These are phyloP conservation scores for Andrena bicolor DNA, from an alignment of 2,888 invertebrate genomes.

Conservation along the genomic window DNA sequence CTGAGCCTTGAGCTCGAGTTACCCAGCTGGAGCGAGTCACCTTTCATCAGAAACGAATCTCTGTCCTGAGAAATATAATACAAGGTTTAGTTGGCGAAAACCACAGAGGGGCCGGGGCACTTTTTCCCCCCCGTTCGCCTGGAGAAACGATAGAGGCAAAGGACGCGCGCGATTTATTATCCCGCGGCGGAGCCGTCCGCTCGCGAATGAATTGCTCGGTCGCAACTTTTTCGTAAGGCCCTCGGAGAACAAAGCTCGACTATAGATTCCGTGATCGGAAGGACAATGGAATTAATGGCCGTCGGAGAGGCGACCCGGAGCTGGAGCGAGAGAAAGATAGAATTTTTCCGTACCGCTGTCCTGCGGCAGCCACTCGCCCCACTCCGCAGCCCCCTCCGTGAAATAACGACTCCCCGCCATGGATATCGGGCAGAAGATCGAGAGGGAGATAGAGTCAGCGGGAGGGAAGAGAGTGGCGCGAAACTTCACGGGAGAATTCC, in stretches of 20 bases:
- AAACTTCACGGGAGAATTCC: conserved; percentile 64
- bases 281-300: conserved; percentile 74
- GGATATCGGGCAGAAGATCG: conserved; percentile 41
- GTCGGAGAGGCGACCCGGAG: conserved; percentile 41
- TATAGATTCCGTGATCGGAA: conserved; percentile 71
- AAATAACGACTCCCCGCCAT: conserved; percentile 59
- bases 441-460: neutral
- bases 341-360: conserved; percentile 64
- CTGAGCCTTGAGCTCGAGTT: neutral
- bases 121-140: conserved; percentile 31
- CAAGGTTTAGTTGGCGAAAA: conserved; percentile 11
- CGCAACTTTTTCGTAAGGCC: conserved; percentile 69
- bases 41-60: neutral
- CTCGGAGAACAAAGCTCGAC: conserved; percentile 70
- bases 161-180: conserved; percentile 63
- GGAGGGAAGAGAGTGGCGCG: conserved; percentile 14
- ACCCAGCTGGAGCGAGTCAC: neutral
- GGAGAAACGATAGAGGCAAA: conserved; percentile 48
- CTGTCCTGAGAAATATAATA: conserved; percentile 9
- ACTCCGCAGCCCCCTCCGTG: conserved; percentile 33
- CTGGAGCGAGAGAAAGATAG: conserved; percentile 34
- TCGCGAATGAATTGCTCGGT: conserved; percentile 70
- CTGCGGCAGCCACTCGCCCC: conserved; percentile 11
- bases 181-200: conserved; percentile 61
- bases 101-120: conserved; percentile 18